These are phyloP conservation scores for Hermatobates lingyangjiaoensis DNA, from an alignment of 1,140 invertebrate species.

Conservation along the genomic window DNA sequence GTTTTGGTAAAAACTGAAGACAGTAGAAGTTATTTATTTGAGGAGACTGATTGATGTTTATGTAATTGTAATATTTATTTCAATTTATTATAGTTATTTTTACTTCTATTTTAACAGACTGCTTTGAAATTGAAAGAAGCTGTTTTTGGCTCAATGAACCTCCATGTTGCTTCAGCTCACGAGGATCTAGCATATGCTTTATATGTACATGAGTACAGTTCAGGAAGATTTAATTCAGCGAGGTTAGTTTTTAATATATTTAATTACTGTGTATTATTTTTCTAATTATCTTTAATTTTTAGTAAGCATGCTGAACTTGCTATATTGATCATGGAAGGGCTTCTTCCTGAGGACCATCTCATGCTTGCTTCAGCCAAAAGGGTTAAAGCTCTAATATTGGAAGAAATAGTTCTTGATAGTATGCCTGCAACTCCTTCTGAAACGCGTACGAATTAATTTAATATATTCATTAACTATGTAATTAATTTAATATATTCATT, in stretches of 20 bases:
- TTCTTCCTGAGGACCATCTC: constrained; percentile 62
- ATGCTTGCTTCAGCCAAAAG: constrained; percentile 72
- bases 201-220: constrained; percentile 79
- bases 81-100: background rate
- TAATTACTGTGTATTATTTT: background rate
- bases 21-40: too few species aligned
- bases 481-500: background rate
- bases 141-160: constrained; percentile 66
- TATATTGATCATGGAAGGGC: constrained; percentile 56
- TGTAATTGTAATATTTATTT: background rate
- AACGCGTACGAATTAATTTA: background rate
- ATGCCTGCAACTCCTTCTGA: constrained; percentile 5
- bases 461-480: background rate
- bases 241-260: constrained; percentile 27
- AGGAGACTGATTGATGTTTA: too few species aligned
- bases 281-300: constrained; percentile 3
- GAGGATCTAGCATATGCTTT: constrained; percentile 82
- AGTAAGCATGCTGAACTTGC: constrained; percentile 62
- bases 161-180: constrained; percentile 67
- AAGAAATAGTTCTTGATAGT: constrained; percentile 79
- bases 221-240: constrained; percentile 62
- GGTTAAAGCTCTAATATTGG: constrained; percentile 76
- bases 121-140: constrained; percentile 50
- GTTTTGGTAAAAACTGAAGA: too few species aligned
- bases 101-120: constrained; percentile 28